Percentiles rank a stretch among this genome's conserved stretches.
Evolutionary conservation across 2,888 invertebrate species (phyloP).

Genomic region (Leptogaster cylindrica): DNA sequence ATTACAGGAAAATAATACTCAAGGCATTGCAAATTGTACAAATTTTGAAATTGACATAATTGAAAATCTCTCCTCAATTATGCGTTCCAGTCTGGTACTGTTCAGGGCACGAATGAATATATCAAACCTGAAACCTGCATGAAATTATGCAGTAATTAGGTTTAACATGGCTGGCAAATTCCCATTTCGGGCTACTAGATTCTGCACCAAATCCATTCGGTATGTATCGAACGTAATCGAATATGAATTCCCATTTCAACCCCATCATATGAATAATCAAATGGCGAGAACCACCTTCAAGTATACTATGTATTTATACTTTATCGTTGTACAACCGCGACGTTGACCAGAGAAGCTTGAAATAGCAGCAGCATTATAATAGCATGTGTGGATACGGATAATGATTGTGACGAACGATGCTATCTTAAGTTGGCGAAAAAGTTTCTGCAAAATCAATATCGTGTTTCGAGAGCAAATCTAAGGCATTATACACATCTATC

Average conservation of each 20-base stretch:
- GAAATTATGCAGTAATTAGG: conserved; percentile 5
- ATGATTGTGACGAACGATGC: conserved; percentile 8
- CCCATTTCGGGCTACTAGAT: too few species aligned
- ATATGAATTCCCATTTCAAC: conserved; percentile 27
- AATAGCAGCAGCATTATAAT: neutral
- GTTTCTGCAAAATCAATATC: conserved; percentile 25
- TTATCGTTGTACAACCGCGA: conserved; percentile 20
- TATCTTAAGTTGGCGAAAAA: conserved; percentile 15
- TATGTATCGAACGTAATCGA: conserved; percentile 28
- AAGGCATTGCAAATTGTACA: neutral
- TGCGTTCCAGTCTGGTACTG: too few species aligned
- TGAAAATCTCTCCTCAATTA: too few species aligned
- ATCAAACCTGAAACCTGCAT: neutral
- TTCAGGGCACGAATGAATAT: too few species aligned
- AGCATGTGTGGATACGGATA: conserved; percentile 2
- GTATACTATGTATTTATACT: conserved; percentile 17
- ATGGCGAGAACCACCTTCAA: conserved; percentile 1
- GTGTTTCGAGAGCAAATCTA: conserved; percentile 21
- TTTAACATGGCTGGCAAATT: neutral
- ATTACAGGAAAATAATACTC: neutral
- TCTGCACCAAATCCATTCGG: too few species aligned
- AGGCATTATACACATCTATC: conserved; percentile 24
- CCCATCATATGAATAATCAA: conserved; percentile 25
- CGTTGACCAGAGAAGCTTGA: neutral
- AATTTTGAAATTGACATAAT: neutral